A percentile compares a stretch with the other conserved stretches of the same genome.
phyloP scores from a whole-genome alignment of 2,113 vertebrate genomes.

The Pituophis catenifer region DNA sequence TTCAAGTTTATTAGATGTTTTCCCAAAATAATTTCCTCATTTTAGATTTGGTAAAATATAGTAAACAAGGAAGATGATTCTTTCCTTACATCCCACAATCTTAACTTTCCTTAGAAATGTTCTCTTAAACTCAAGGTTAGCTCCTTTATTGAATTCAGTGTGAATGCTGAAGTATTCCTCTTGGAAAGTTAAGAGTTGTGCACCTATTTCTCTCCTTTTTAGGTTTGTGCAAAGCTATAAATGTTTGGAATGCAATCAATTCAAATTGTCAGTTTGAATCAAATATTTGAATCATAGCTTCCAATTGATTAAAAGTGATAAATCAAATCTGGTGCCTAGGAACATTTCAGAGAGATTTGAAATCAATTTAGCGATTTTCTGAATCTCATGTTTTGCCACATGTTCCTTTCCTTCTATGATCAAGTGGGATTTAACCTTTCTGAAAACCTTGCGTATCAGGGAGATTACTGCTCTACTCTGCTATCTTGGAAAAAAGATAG shows the following conservation, averaged over 20 bases:
- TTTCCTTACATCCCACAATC: not conserved
- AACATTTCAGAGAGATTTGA: not conserved
- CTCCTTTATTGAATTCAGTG: not conserved
- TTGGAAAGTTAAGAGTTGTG: too few relatives aligned
- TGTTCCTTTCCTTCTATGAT: not conserved
- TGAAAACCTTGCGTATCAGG: not conserved
- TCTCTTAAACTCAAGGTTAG: not conserved
- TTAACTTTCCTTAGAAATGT: not conserved
- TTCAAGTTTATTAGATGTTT: not conserved
- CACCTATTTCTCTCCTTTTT: not conserved
- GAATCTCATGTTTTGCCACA: not conserved
- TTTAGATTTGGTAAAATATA: not conserved
- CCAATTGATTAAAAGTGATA: not conserved
- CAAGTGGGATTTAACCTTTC: not conserved
- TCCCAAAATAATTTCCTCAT: not conserved
- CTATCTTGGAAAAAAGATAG: too few relatives aligned
- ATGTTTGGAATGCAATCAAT: not conserved
- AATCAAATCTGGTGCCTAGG: not conserved
- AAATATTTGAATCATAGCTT: not conserved
- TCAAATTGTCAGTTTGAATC: not conserved
- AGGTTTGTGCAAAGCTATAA: not conserved
- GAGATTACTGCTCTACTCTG: too few relatives aligned
- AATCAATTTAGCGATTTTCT: not conserved
- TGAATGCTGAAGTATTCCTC: not conserved
- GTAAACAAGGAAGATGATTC: not conserved